Conservation (phyloP, 2,888 invertebrate species). For the Drosophila robusta region DNA sequence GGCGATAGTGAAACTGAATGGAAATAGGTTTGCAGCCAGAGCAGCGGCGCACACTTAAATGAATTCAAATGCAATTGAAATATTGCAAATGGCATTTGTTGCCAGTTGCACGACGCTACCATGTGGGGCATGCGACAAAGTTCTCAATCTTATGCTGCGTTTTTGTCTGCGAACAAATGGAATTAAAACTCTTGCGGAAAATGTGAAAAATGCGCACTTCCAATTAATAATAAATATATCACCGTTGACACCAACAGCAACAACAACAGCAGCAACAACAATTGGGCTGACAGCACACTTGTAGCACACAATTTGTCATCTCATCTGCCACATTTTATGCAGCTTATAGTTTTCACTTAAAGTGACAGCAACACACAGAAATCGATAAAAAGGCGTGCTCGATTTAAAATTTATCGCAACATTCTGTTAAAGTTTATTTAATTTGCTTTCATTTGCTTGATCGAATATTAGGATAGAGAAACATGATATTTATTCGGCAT, state of each 20-base stretch:
- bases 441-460: not conserved
- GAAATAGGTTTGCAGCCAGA: conserved; percentile 22
- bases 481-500: no score
- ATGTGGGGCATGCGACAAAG: conserved; percentile 6
- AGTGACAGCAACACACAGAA: not conserved
- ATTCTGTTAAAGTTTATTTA: no score
- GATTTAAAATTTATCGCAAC: not conserved
- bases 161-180: conserved; percentile 3
- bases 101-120: conserved; percentile 29
- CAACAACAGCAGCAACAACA: conserved; percentile 5
- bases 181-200: conserved; percentile 26
- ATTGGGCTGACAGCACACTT: not conserved
- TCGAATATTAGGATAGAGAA: no score
- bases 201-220: conserved; percentile 34
- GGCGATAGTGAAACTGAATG: conserved; percentile 40
- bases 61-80: conserved; percentile 72
- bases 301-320: conserved; percentile 5
- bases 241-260: conserved; percentile 10
- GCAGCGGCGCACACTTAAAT: conserved; percentile 41
- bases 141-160: not conserved
- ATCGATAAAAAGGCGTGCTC: conserved; percentile 1
- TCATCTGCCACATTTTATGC: conserved; percentile 9
- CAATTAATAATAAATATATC: conserved; percentile 44
- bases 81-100: conserved; percentile 69
- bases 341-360: conserved; percentile 7